Base-by-base conservation (phyloP, 2,797 vertebrate genomes). In the Lacerta viridis region DNA sequence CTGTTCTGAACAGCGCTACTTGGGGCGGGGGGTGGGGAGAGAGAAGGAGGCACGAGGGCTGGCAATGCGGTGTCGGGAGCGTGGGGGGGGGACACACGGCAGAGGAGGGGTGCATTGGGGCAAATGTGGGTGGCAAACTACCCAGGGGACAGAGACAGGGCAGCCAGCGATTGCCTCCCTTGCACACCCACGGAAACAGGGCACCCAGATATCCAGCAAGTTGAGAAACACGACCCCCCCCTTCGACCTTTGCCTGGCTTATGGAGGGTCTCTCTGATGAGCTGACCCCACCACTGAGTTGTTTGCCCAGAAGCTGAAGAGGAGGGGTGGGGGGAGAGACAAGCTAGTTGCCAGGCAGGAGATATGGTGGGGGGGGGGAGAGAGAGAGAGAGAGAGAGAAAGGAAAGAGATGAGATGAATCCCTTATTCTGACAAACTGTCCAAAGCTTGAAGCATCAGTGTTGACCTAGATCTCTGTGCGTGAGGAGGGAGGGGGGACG, bases 381-480 rank as follows among this genome's bases (percentile, higher is more conserved):
- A 41, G 41, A 43, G 50, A 10, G 50, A 4, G 41, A 7, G n/a
- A 7, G 68, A 2, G 78, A 15, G 1, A 36, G 5, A 11, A 4
- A 39, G 27, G 17, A 72, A 23, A 66, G 72, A 68, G 83, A 81
- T 74, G 68, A 81, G 76, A 59, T 41, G 85, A 68, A 75, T 59
- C 81, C 82, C 85, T 87, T 61, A 80, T 90, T 87, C 80, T 89
- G 88, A 82, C 84, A 89, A 83, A 89, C 88, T 89, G 84, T 83
- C 76, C 68, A 46, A 84, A 66, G 85, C 69, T 90, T 50, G 66
- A 84, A 87, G 85, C 89, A 90, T 90, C 85, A 84, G 81, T 66
- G 81, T 84, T 87, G 84, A 86, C 75, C 80, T 82, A 85, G 74
- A 61, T 81, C 85, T 89, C 39, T 10, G 78, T 76, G n/a, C 59